A percentile compares a stretch with the other conserved stretches of the same genome.
These are phyloP conservation scores for Labeo calbasu DNA, from an alignment of 2,797 vertebrate genomes.

Conservation along the genomic window DNA sequence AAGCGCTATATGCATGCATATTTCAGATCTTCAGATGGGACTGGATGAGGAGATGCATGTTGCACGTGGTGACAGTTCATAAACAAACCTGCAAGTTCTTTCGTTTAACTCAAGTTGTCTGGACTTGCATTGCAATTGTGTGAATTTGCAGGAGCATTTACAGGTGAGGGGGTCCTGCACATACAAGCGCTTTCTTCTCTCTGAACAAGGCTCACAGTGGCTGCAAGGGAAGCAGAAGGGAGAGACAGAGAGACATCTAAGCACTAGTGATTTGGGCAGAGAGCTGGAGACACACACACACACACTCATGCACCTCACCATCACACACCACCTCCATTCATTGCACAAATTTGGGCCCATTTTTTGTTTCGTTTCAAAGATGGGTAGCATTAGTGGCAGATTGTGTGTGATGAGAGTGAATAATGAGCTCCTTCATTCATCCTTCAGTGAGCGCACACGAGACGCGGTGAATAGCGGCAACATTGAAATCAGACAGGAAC, in stretches of 20 bases:
- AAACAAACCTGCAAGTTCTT: constrained; percentile 99
- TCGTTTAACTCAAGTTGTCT: constrained; percentile 99
- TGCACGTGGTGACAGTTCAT: constrained; percentile 65
- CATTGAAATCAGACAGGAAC: constrained; percentile 34
- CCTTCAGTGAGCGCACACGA: constrained; percentile 12
- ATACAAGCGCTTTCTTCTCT: constrained; percentile 97
- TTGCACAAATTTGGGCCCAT: not conserved
- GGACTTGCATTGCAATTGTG: constrained; percentile 97
- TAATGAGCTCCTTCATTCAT: constrained; percentile 3
- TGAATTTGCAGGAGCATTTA: constrained; percentile 99
- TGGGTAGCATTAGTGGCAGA: constrained; percentile 15
- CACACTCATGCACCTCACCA: constrained; percentile 63
- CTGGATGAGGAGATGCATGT: constrained; percentile 10
- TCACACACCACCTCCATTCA: constrained; percentile 28
- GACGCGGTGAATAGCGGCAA: constrained; percentile 32
- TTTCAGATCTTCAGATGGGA: constrained; percentile 24
- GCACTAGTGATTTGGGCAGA: constrained; percentile 69
- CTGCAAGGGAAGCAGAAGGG: constrained; percentile 97
- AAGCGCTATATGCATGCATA: constrained; percentile 77
- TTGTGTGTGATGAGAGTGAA: constrained; percentile 37
- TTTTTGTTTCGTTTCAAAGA: constrained; percentile 1
- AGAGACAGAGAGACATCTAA: constrained; percentile 79
- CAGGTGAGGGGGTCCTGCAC: constrained; percentile 98
- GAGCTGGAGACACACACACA: constrained; percentile 49
- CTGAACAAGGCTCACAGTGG: constrained; percentile 98